Evolutionary conservation across 2,113 vertebrate genomes (phyloP).

Genomic region (Halichoeres trimaculatus): DNA sequence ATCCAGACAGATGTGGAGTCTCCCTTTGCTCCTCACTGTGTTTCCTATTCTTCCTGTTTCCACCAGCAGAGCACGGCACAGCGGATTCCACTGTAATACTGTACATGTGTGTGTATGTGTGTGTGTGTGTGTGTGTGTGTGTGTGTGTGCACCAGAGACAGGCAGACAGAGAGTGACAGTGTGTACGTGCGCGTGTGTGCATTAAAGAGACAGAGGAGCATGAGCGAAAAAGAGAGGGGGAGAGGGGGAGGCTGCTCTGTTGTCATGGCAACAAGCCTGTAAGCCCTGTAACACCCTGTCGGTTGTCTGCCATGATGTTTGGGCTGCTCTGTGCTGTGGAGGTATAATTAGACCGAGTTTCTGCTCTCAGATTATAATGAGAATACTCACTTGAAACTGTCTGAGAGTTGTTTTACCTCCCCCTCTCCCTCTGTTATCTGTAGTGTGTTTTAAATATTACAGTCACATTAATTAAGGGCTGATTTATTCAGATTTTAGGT

Average conservation of each 20-base stretch:
- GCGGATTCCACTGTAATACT: constrained; percentile 70
- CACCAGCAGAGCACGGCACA: constrained; percentile 61
- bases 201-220: constrained; percentile 47
- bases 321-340: constrained; percentile 60
- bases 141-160: constrained; percentile 49
- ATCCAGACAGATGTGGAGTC: constrained; percentile 68
- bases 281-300: constrained; percentile 82
- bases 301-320: constrained; percentile 81
- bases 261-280: constrained; percentile 94
- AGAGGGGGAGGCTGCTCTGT: constrained; percentile 84
- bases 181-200: constrained; percentile 45
- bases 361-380: constrained; percentile 20
- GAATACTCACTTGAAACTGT: constrained; percentile 2
- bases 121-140: constrained; percentile 33
- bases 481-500: too few relatives aligned
- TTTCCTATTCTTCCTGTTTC: constrained; percentile 45
- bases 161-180: constrained; percentile 38
- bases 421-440: too few relatives aligned
- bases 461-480: neutral
- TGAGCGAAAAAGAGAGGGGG: constrained; percentile 18
- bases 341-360: constrained; percentile 60
- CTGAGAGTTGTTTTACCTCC: too few relatives aligned
- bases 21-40: constrained; percentile 40
- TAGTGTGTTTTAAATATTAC: neutral
- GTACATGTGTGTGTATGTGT: constrained; percentile 43